Evolutionary conservation across 1,140 invertebrate species (phyloP), one percentile per base, ranked within the genome.

Genomic region (Lethocerus indicus): DNA sequence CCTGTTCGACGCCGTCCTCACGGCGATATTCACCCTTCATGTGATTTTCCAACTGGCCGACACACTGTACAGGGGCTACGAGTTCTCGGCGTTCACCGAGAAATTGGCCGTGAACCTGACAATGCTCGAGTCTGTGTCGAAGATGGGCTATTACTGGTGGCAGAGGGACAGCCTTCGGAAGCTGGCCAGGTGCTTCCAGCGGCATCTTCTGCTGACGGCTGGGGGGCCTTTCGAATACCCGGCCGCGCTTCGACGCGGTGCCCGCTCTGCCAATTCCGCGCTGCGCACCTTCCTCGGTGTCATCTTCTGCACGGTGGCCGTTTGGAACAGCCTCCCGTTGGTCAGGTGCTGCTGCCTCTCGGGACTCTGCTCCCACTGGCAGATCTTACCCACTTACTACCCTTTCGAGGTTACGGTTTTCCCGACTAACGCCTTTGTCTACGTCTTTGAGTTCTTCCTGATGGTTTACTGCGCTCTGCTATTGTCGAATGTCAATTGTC

Each of bases 381-480:
- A 49, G 18, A 53, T 53, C 14, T 39, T 50, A 43, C 52, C 52
- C 20, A 29, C 36, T 9, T 47, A 43, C 42, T 54, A 54, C 26
- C 53, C 53, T 3, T 26, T 29, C 3, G n/a, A 2, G 29, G 27
- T 39, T 0, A 20, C 16, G 20, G 24, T 21, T 9, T 25, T 37
- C 2, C 49, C 49, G 4, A 16, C 29, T 16, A 52, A 52, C 26
- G 24, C 26, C 12, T 35, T 43, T 13, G 36, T 54, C 14, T 54
- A 54, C 26, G 18, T 50, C 14, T 44, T 47, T 20, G 53, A 54
- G 35, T 54, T 54, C 32, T 21, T 45, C 40, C 46, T 54, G 16
- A 54, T 54, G 53, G 39, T 50, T 13, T 54, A 48, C 23, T 54
- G 53, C 28, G 53, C 53, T n/a, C 35, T 45, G 16, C 46, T 54